Evolutionary conservation across 2,888 invertebrate genomes (phyloP).

Genomic region (Callimorpha dominula): DNA sequence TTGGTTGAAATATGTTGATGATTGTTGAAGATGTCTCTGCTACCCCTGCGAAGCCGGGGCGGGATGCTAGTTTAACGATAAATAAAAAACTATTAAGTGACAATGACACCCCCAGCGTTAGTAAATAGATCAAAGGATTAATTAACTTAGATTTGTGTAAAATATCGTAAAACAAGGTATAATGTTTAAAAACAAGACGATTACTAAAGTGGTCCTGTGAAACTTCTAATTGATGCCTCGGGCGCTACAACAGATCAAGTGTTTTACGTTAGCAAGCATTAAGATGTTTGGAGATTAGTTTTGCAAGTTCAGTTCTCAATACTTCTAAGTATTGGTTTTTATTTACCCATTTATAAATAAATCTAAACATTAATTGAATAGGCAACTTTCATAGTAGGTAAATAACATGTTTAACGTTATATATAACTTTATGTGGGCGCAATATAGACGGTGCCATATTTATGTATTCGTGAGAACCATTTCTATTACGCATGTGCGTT

Average conservation of each 20-base stretch:
- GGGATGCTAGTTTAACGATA: too few relatives aligned
- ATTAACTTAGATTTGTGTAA: constrained; percentile 1
- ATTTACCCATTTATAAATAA: constrained; percentile 1
- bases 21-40: too few relatives aligned
- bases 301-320: constrained; percentile 1
- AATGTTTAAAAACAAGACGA: constrained; percentile 19
- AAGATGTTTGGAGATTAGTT: constrained; percentile 15
- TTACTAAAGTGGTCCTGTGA: constrained; percentile 13
- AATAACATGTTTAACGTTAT: too few relatives aligned
- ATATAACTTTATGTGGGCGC: too few relatives aligned
- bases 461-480: too few relatives aligned
- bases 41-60: too few relatives aligned
- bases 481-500: too few relatives aligned
- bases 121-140: constrained; percentile 3
- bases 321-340: constrained; percentile 6
- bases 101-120: background rate
- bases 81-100: background rate
- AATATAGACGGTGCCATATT: too few relatives aligned
- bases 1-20: too few relatives aligned
- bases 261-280: constrained; percentile 5
- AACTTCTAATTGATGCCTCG: constrained; percentile 20
- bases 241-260: constrained; percentile 12
- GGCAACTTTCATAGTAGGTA: too few relatives aligned
- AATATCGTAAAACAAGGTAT: background rate
- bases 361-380: background rate